Evolutionary conservation across 2,888 invertebrate genomes (phyloP).

Genomic region (Alcis repandata): DNA sequence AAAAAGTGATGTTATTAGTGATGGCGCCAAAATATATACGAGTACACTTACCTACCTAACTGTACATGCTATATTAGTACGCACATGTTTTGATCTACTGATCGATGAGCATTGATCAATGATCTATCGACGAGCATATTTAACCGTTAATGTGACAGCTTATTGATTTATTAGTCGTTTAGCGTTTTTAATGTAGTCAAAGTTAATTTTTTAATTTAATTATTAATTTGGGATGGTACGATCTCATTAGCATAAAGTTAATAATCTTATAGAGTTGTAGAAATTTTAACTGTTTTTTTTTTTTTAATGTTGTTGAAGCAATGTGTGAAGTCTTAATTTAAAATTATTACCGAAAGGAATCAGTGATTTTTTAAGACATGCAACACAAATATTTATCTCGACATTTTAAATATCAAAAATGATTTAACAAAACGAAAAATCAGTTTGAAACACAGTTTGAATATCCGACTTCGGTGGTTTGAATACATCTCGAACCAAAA

Average conservation of each 20-base stretch:
- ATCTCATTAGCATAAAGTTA: no score
- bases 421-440: background rate
- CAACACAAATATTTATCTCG: background rate
- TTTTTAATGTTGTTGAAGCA: no score
- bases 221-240: constrained; percentile 4
- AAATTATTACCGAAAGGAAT: background rate
- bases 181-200: constrained; percentile 4
- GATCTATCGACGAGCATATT: constrained; percentile 25
- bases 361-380: background rate
- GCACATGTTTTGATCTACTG: constrained; percentile 30
- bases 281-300: no score
- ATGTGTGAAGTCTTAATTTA: background rate
- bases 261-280: no score
- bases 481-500: constrained; percentile 11
- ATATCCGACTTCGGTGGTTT: constrained; percentile 15
- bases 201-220: background rate
- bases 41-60: no score
- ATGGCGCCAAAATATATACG: constrained; percentile 12
- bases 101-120: constrained; percentile 28
- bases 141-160: constrained; percentile 54
- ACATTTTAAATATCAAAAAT: constrained; percentile 9
- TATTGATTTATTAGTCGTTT: constrained; percentile 44
- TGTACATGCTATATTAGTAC: background rate
- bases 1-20: no score
- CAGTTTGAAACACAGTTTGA: background rate